These are phyloP conservation scores for Nothobranchius furzeri DNA, from an alignment of 2,113 vertebrate genomes.

Conservation along the genomic window DNA sequence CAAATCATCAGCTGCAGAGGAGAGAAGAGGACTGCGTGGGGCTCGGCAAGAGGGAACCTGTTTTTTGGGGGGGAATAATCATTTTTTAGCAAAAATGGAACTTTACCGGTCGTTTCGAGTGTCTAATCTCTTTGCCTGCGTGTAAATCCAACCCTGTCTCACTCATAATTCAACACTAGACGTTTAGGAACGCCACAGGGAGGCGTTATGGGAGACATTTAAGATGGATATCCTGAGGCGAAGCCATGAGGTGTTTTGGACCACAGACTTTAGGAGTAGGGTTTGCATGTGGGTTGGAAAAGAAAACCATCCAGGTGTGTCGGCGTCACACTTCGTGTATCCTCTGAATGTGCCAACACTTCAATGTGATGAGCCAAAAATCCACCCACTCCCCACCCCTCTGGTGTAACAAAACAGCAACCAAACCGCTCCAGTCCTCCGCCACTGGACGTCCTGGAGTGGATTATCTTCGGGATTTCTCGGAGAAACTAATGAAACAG, in stretches of 20 bases:
- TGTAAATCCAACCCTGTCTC: constrained; percentile 19
- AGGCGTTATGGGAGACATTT: constrained; percentile 39
- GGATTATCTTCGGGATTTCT: constrained; percentile 55
- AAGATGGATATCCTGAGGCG: constrained; percentile 41
- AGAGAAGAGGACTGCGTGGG: constrained; percentile 20
- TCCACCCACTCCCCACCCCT: not conserved
- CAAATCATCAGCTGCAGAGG: constrained; percentile 59
- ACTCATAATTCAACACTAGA: constrained; percentile 11
- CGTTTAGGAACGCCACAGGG: constrained; percentile 7
- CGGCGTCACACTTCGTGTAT: constrained; percentile 60
- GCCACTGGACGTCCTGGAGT: constrained; percentile 35
- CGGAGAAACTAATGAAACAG: constrained; percentile 62
- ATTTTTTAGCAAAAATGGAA: not conserved
- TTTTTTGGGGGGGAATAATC: not conserved
- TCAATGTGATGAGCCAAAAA: constrained; percentile 47
- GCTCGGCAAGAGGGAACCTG: not conserved
- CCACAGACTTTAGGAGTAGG: constrained; percentile 26
- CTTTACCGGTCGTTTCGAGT: not conserved
- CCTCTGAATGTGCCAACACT: constrained; percentile 37
- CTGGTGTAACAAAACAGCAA: constrained; percentile 28
- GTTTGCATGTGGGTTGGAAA: constrained; percentile 38
- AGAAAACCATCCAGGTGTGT: constrained; percentile 30
- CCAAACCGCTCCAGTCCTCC: constrained; percentile 28
- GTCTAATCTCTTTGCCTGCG: constrained; percentile 18
- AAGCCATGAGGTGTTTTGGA: constrained; percentile 48